Conservation (phyloP, 2,113 vertebrate species). For the Nymphicus hollandicus region DNA sequence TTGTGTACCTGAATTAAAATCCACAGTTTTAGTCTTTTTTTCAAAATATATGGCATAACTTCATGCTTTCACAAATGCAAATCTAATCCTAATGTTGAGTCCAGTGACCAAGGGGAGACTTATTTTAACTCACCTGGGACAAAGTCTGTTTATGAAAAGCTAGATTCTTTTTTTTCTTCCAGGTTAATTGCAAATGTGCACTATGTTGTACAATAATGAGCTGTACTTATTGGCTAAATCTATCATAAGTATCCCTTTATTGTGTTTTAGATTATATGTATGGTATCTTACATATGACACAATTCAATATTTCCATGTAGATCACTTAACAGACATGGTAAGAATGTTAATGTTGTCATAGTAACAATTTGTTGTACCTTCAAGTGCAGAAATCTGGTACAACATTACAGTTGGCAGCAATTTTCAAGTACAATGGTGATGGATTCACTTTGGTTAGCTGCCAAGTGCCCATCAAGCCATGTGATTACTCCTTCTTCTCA, state of each 20-base stretch:
- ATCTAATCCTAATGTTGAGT: not conserved
- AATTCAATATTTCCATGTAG: not conserved
- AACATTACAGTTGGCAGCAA: not conserved
- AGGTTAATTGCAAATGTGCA: fast-evolving
- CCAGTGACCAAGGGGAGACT: not conserved
- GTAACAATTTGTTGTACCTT: not conserved
- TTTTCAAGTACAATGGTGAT: not conserved
- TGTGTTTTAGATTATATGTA: not conserved
- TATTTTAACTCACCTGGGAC: not conserved
- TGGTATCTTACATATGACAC: not conserved
- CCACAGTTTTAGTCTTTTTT: not conserved
- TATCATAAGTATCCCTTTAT: not conserved
- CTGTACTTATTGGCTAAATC: not conserved
- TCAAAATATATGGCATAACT: not conserved
- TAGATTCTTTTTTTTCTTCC: not conserved
- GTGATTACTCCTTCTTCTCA: not conserved
- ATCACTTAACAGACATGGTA: not conserved
- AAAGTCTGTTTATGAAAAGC: not conserved
- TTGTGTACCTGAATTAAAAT: not conserved
- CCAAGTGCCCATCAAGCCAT: fast-evolving
- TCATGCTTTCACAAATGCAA: not conserved
- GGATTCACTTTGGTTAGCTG: not conserved
- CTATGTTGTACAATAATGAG: not conserved
- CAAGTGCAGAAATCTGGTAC: not conserved
- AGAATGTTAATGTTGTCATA: not conserved